phyloP scores from a whole-genome alignment of 2,888 invertebrate genomes.

The Laspeyria flexula region DNA sequence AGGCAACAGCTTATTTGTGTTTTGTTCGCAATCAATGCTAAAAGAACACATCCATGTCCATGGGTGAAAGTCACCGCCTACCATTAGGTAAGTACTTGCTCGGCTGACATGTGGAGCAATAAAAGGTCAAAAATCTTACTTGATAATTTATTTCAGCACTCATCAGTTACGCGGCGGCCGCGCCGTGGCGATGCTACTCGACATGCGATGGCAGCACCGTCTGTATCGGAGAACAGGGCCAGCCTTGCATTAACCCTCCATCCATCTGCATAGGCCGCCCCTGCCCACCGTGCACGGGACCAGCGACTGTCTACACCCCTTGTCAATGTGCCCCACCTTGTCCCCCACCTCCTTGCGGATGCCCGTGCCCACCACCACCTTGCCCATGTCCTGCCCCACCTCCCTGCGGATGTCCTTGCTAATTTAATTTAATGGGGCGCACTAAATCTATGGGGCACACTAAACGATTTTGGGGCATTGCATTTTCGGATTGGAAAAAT shows the following conservation, averaged over 20 bases:
- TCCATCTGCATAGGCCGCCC: slow-evolving; percentile 49
- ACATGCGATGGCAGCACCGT: slow-evolving; percentile 58
- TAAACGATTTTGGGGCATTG: no score
- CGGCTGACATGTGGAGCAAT: no score
- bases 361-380: neutral
- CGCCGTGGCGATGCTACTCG: slow-evolving; percentile 65
- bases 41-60: no score
- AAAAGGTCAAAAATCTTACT: no score
- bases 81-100: no score
- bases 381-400: slow-evolving; percentile 1
- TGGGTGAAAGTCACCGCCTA: no score
- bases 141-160: slow-evolving; percentile 59
- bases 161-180: slow-evolving; percentile 58
- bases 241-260: slow-evolving; percentile 55
- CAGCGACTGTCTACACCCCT: slow-evolving; percentile 59
- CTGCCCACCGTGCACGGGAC: slow-evolving; percentile 54
- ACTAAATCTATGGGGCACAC: no score
- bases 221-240: slow-evolving; percentile 53
- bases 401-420: neutral
- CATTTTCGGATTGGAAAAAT: neutral
- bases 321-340: slow-evolving; percentile 19
- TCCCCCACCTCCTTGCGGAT: slow-evolving; percentile 20
- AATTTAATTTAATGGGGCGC: no score
- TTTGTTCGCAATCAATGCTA: no score
- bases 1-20: no score